Percentiles rank a stretch among this genome's conserved stretches.
Evolutionary conservation across 1,140 invertebrate species (phyloP).

Genomic region (Drosophila burlai): DNA sequence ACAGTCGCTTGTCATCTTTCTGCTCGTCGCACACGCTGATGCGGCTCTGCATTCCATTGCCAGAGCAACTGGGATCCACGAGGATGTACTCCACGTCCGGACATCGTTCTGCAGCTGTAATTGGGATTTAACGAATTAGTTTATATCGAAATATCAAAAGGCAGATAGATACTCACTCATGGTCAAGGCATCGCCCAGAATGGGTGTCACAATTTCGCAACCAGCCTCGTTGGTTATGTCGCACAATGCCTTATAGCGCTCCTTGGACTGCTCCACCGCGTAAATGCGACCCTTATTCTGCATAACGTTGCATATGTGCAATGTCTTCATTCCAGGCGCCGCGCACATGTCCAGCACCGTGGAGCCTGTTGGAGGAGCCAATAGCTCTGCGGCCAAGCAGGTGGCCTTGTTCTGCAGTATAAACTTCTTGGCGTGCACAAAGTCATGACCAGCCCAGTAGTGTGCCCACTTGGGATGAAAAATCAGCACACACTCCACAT

Average conservation of each 20-base stretch:
- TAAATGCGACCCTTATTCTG: constrained; percentile 92
- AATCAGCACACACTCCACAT: constrained; percentile 93
- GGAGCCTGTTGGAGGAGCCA: constrained; percentile 90
- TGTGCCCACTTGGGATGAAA: constrained; percentile 88
- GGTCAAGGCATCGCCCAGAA: constrained; percentile 90
- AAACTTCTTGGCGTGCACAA: constrained; percentile 87
- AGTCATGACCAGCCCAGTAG: constrained; percentile 72
- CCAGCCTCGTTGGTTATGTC: constrained; percentile 88
- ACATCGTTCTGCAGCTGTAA: constrained; percentile 85
- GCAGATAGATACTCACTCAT: constrained; percentile 85
- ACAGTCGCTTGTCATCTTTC: constrained; percentile 86
- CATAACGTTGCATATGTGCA: constrained; percentile 93
- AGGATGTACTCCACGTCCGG: constrained; percentile 94
- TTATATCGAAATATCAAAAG: background rate
- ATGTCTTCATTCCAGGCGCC: constrained; percentile 98
- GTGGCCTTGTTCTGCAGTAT: constrained; percentile 98
- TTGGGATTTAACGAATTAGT: background rate
- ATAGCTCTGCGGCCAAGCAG: constrained; percentile 91
- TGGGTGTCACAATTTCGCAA: constrained; percentile 88
- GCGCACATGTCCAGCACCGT: constrained; percentile 96
- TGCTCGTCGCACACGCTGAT: constrained; percentile 80
- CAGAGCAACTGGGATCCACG: constrained; percentile 98
- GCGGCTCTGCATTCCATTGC: constrained; percentile 92
- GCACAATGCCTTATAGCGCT: constrained; percentile 89
- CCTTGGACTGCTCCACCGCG: constrained; percentile 91